Evolutionary conservation across 2,888 invertebrate species (phyloP), one percentile per base, ranked within the genome.

Genomic region (Hermaeophaga mercurialis): DNA sequence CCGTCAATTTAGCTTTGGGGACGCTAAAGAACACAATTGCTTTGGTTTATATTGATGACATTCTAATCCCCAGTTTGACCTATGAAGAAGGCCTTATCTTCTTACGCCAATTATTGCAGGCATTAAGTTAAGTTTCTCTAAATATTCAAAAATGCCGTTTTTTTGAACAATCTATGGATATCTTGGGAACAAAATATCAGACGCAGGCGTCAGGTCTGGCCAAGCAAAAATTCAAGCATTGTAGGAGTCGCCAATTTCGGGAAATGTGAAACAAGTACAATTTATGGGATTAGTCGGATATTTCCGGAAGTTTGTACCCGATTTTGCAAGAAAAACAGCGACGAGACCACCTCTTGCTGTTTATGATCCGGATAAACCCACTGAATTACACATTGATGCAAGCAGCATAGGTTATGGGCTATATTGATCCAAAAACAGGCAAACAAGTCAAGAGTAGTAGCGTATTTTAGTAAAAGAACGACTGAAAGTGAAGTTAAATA

Each of bases 321-420:
- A 43, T 33, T 43, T 18, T 43, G 43, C 43, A 8, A n/a, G 33
- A 8, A 36, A 11, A 36, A 53, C 41, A n/a, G 36, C 53, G 15
- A 34, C 15, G 12, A 54, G 49, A 46, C 63, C 62, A 9, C 38
- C 62, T 11, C 28, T 65, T 5, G 17, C 6, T 9, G 50, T 62
- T 34, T 64, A 62, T 53, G 55, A 64, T 36, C 56, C 59, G 7
- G 33, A 36, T 6, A 33, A 61, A 14, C 53, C 48, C 6, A 61
- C 59, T 3, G 59, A 64, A 34, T 17, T 66, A n/a, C 63, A 63
- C 38, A 63, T 59, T 1, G 62, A 64, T 36, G 65, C 65, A 3
- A 64, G 60, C 31, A 45, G 54, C 34, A 47, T 60, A 19, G 63
- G 63, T 14, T 59, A 56, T 45, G 64, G 64, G 11, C 8, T 5